Evolutionary conservation across 2,888 invertebrate species (phyloP).

Genomic region (Desoria tigrina): DNA sequence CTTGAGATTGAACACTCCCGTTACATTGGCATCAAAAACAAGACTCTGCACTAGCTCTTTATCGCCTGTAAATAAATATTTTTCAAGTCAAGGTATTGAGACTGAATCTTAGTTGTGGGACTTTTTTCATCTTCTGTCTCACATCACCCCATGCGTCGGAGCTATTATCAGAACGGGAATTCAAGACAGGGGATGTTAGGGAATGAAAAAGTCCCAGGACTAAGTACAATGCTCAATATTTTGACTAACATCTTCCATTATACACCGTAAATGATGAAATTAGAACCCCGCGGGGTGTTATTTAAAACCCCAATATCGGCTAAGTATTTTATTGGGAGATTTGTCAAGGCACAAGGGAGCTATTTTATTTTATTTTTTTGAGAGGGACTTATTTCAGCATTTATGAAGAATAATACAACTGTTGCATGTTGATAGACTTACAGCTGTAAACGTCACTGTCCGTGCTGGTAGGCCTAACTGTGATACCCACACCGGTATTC

Average conservation of each 20-base stretch:
- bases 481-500: conserved; percentile 39
- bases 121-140: conserved; percentile 1
- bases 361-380: background rate
- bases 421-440: conserved; percentile 29
- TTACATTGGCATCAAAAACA: conserved; percentile 84
- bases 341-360: background rate
- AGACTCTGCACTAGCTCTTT: conserved; percentile 79
- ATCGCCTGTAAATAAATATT: conserved; percentile 67
- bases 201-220: background rate
- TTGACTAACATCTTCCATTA: no score
- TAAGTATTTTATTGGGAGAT: no score
- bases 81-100: conserved; percentile 36
- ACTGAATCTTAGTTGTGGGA: no score
- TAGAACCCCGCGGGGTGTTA: no score
- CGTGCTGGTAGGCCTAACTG: no score
- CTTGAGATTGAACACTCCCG: conserved; percentile 69
- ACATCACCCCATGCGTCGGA: background rate
- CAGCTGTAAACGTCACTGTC: conserved; percentile 42
- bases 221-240: no score
- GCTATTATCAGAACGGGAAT: no score
- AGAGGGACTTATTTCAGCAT: background rate
- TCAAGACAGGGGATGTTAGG: no score
- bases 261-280: no score
- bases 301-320: no score
- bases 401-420: background rate